A percentile compares a stretch with the other conserved stretches of the same genome.
phyloP scores from a whole-genome alignment of 2,113 vertebrate genomes.

The Eidolon helvum region DNA sequence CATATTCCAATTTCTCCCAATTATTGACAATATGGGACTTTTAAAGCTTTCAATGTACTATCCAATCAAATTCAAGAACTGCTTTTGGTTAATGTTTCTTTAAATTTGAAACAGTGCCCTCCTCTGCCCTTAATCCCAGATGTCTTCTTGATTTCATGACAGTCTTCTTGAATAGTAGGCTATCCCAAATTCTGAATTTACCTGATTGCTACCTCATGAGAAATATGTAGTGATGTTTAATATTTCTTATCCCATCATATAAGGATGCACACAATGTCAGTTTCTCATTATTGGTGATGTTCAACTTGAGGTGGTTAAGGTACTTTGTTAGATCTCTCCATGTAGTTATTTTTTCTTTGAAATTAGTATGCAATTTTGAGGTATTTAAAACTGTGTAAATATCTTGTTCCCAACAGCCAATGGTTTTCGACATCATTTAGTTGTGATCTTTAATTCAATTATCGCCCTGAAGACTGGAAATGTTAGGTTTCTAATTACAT shows the following conservation, averaged over 20 bases:
- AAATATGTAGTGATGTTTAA: not conserved
- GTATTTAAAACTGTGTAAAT: not conserved
- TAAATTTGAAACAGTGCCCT: not conserved
- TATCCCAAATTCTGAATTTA: not conserved
- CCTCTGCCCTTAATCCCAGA: not conserved
- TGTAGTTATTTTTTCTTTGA: not conserved
- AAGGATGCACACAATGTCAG: not conserved
- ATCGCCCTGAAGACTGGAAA: not conserved
- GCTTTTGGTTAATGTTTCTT: not conserved
- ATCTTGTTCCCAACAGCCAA: not conserved
- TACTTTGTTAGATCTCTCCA: not conserved
- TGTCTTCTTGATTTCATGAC: not conserved
- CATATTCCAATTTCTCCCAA: not conserved
- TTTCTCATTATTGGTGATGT: not conserved
- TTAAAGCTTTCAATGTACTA: not conserved
- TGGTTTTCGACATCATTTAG: not conserved
- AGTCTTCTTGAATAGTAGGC: not conserved
- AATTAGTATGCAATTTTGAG: not conserved
- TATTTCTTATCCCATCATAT: not conserved
- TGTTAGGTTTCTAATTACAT: not conserved
- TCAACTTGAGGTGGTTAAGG: not conserved
- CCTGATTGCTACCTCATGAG: not conserved
- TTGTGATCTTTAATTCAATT: not conserved
- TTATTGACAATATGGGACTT: not conserved
- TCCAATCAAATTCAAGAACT: not conserved